Conservation (phyloP, 2,888 invertebrate species). For the Lomographa bimaculata region DNA sequence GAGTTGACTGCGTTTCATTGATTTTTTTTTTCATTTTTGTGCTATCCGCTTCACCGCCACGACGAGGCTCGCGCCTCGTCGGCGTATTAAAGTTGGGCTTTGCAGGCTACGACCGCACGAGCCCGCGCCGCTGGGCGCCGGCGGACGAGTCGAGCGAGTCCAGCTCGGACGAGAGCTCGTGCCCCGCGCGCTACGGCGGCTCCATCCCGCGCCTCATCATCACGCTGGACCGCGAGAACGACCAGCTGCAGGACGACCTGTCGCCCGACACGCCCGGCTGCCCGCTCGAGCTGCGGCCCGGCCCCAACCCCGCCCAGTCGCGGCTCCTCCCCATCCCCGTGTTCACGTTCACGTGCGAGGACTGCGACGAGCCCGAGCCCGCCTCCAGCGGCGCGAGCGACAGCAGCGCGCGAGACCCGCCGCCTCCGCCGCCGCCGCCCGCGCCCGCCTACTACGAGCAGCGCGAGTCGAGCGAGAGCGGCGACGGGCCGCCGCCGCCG, state of each 20-base stretch:
- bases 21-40: no score
- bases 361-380: conserved; percentile 52
- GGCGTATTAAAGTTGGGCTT: conserved; percentile 31
- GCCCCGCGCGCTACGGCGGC: conserved; percentile 56
- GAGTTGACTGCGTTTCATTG: no score
- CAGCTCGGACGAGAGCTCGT: conserved; percentile 70
- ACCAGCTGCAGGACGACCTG: conserved; percentile 63
- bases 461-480: conserved; percentile 53
- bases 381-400: conserved; percentile 30
- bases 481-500: conserved; percentile 51
- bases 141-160: conserved; percentile 71
- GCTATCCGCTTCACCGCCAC: conserved; percentile 23
- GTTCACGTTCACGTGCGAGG: conserved; percentile 75
- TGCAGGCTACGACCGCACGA: conserved; percentile 68
- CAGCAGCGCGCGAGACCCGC: conserved; percentile 37
- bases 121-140: conserved; percentile 37
- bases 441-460: conserved; percentile 57
- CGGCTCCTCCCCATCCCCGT: conserved; percentile 64
- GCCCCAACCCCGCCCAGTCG: conserved; percentile 7
- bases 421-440: conserved; percentile 40
- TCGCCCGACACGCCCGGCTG: conserved; percentile 71
- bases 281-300: conserved; percentile 54
- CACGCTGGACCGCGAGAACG: conserved; percentile 68
- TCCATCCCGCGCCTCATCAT: conserved; percentile 73
- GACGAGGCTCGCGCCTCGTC: conserved; percentile 17